These are phyloP conservation scores for Aurelia sp. DNA, from an alignment of 30 jellyfish, hydroid and myxozoan species.

Conservation along the genomic window DNA sequence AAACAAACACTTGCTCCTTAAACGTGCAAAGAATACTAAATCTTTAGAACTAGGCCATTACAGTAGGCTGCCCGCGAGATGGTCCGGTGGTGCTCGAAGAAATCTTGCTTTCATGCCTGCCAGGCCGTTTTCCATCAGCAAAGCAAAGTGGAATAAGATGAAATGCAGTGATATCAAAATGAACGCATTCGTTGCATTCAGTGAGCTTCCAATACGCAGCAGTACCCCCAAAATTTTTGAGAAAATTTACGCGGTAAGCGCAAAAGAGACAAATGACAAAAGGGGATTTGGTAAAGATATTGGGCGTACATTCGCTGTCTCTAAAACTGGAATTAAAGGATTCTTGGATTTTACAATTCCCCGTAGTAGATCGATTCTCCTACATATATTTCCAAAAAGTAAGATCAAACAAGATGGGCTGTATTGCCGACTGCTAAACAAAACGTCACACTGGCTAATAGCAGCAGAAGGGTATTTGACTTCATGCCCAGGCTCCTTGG, in stretches of 20 bases:
- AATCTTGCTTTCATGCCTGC: conserved; percentile 40
- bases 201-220: conserved; percentile 10
- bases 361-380: conserved; percentile 28
- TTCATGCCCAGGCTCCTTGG: conserved; percentile 63
- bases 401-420: conserved; percentile 18
- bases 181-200: conserved; percentile 20
- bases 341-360: conserved; percentile 19
- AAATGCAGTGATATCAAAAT: conserved; percentile 27
- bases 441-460: conserved; percentile 33
- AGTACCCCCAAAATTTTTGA: conserved; percentile 23
- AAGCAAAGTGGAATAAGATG: conserved; percentile 31
- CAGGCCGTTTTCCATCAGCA: conserved; percentile 35
- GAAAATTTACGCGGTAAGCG: not conserved
- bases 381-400: conserved; percentile 34
- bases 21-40: conserved; percentile 6
- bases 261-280: not conserved
- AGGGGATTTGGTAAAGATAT: not conserved
- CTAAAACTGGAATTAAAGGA: not conserved
- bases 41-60: conserved; percentile 38
- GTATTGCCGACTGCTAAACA: conserved; percentile 32
- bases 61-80: not conserved
- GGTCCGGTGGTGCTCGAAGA: not conserved
- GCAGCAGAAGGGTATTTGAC: conserved; percentile 34
- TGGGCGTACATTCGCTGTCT: not conserved
- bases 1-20: conserved; percentile 30